phyloP scores from a whole-genome alignment of 2,888 invertebrate genomes.

The Chloromyia formosa region DNA sequence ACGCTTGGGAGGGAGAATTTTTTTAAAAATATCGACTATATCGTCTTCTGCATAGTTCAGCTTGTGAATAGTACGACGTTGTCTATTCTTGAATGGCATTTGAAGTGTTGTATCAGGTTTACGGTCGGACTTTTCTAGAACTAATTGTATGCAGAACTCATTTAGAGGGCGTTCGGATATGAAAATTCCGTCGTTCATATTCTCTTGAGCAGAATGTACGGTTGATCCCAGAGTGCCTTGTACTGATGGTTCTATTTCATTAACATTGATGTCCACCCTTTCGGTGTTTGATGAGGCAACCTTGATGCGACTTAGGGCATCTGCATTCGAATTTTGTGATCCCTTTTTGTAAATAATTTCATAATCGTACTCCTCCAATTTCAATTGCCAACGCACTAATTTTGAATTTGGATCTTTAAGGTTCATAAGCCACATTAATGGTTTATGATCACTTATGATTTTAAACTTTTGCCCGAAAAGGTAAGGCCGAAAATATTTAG shows the following conservation, averaged over 20 bases:
- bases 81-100: conserved; percentile 4
- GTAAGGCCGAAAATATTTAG: no score
- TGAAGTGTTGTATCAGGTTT: background rate
- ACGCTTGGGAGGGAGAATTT: background rate
- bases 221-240: conserved; percentile 18
- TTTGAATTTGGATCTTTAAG: no score
- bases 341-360: no score
- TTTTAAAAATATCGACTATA: background rate
- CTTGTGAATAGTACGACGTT: background rate
- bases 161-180: no score
- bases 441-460: conserved; percentile 1
- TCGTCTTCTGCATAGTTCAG: background rate
- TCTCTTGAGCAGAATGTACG: no score
- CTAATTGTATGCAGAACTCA: no score
- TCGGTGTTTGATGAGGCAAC: background rate
- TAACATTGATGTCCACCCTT: background rate
- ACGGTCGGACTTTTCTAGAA: background rate
- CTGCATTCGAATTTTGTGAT: no score
- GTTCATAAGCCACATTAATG: background rate
- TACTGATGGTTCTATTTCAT: background rate
- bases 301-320: no score
- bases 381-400: no score
- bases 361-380: no score
- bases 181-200: no score
- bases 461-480: no score